These are phyloP conservation scores for Ploceus nigricollis DNA, from an alignment of 2,113 vertebrate species.

Conservation along the genomic window DNA sequence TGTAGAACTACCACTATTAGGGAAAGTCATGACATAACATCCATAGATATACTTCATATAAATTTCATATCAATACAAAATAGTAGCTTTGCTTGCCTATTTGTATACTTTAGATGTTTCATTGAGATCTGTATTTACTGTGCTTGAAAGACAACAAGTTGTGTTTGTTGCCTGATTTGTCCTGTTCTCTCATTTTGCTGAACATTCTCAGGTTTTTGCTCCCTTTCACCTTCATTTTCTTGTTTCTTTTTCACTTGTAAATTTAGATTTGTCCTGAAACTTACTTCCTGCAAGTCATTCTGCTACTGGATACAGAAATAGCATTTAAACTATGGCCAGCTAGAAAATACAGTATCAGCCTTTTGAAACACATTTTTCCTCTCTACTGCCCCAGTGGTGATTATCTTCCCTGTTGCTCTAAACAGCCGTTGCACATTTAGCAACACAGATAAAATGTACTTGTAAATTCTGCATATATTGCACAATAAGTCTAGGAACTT, in stretches of 20 bases:
- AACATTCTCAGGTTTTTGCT: background rate
- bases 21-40: background rate
- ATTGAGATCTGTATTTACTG: background rate
- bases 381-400: background rate
- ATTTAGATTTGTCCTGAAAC: background rate
- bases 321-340: background rate
- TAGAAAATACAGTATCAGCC: background rate
- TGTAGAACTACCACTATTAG: background rate
- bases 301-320: background rate
- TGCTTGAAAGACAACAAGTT: background rate
- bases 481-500: background rate
- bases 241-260: background rate
- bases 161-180: background rate
- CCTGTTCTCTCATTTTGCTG: background rate
- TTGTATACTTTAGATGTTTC: background rate
- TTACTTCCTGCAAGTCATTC: background rate
- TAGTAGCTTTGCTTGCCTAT: background rate
- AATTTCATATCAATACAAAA: background rate
- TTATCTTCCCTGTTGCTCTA: background rate
- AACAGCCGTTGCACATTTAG: background rate
- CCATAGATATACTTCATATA: background rate
- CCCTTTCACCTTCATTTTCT: background rate
- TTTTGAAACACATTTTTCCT: background rate
- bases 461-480: background rate
- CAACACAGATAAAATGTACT: background rate